A percentile compares a stretch with the other conserved stretches of the same genome.
phyloP scores from a whole-genome alignment of 2,113 vertebrate species.

The Chlamydotis undulata region DNA sequence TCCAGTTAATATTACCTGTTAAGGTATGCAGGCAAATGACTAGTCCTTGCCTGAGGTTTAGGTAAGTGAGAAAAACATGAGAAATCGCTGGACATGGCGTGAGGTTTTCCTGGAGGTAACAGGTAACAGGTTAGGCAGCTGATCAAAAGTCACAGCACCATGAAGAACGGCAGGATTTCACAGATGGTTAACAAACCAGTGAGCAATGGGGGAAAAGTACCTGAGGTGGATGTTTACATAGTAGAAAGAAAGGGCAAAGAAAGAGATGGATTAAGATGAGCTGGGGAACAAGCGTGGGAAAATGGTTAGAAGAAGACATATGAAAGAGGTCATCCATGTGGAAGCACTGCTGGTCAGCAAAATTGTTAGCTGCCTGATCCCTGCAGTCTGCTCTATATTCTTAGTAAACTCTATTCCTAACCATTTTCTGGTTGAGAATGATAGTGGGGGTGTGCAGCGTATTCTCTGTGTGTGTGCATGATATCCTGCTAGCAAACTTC shows the following conservation, averaged over 20 bases:
- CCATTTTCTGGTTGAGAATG: background rate
- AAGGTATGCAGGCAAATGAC: background rate
- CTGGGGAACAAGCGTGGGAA: background rate
- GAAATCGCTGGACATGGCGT: rapidly evolving
- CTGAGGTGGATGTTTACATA: background rate
- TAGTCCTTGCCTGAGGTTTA: background rate
- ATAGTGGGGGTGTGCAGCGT: background rate
- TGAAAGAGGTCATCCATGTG: background rate
- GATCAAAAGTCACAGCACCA: background rate
- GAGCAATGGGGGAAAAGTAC: background rate
- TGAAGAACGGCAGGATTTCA: background rate
- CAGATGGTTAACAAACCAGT: background rate
- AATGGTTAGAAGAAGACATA: background rate
- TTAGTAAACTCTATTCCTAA: background rate
- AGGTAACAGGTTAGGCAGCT: background rate
- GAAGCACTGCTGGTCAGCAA: background rate
- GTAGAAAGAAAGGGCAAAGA: background rate
- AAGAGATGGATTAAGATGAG: background rate
- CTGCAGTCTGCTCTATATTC: background rate
- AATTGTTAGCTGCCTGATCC: background rate
- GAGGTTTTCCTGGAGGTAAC: background rate
- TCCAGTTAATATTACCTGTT: background rate
- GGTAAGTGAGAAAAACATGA: background rate
- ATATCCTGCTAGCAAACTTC: background rate
- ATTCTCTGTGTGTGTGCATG: background rate